A percentile compares a stretch with the other conserved stretches of the same genome.
These are phyloP conservation scores for Thereva nobilitata DNA, from an alignment of 2,888 invertebrate genomes.

Conservation along the genomic window DNA sequence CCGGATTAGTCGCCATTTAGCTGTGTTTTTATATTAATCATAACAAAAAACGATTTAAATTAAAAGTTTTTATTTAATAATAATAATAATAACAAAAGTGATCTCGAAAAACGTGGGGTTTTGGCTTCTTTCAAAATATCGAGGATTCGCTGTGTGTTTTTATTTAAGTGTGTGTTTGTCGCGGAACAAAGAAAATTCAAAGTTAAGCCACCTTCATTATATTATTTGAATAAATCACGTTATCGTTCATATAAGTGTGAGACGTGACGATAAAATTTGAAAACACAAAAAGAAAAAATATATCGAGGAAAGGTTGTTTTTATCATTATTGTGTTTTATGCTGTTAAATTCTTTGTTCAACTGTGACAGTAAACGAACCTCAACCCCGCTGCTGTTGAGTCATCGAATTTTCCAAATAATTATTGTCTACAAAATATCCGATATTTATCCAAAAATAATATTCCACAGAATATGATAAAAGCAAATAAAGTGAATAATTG, in stretches of 20 bases:
- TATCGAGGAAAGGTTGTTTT: not conserved
- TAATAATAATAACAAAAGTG: too few species aligned
- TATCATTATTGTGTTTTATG: slow-evolving; percentile 23
- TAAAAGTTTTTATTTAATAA: too few species aligned
- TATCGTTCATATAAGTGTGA: slow-evolving; percentile 4
- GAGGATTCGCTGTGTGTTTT: slow-evolving; percentile 3
- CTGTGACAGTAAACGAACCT: not conserved
- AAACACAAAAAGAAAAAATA: not conserved
- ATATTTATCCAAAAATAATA: slow-evolving; percentile 1
- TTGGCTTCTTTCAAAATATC: too few species aligned
- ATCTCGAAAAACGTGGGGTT: too few species aligned
- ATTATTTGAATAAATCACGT: slow-evolving; percentile 1
- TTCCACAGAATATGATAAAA: slow-evolving; percentile 25
- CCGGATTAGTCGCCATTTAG: too few species aligned
- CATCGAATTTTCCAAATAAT: too few species aligned
- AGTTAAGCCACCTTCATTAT: too few species aligned
- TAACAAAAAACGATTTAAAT: too few species aligned
- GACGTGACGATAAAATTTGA: slow-evolving; percentile 18
- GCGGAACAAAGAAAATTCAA: too few species aligned
- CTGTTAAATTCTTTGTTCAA: not conserved
- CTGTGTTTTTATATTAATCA: too few species aligned
- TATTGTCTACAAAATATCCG: too few species aligned
- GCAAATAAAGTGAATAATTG: slow-evolving; percentile 10
- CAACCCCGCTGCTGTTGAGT: too few species aligned
- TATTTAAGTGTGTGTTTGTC: not conserved